Conservation (phyloP, 2,113 vertebrate species). For the Lonchura striata region DNA sequence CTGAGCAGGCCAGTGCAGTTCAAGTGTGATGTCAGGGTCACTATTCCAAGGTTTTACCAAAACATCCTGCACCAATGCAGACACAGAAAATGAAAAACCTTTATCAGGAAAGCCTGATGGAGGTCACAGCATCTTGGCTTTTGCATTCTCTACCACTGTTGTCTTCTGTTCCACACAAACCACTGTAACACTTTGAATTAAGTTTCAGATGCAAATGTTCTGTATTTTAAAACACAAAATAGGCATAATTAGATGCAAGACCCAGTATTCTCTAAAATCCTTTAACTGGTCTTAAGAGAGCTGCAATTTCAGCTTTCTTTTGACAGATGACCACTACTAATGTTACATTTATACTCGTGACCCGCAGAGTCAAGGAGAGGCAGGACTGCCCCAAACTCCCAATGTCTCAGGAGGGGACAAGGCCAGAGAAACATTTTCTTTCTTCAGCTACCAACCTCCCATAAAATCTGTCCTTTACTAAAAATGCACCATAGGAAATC, state of each 20-base stretch:
- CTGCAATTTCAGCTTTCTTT: neutral
- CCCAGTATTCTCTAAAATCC: neutral
- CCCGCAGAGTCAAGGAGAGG: neutral
- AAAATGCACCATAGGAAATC: neutral
- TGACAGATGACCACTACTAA: neutral
- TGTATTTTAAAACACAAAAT: neutral
- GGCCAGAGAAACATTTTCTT: neutral
- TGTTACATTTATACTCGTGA: neutral
- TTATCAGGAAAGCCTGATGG: neutral
- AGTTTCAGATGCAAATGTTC: neutral
- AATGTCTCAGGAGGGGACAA: neutral
- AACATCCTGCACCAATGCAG: constrained; percentile 39
- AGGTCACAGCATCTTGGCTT: neutral
- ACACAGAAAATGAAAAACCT: neutral
- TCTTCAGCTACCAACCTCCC: neutral
- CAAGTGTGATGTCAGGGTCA: neutral
- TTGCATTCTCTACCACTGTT: neutral
- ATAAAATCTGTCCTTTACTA: neutral
- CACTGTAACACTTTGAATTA: neutral
- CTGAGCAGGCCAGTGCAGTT: neutral
- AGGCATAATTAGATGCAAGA: neutral
- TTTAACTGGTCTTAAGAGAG: neutral
- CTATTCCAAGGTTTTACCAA: constrained; percentile 15
- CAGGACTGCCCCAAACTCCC: neutral
- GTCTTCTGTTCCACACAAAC: neutral